phyloP scores from a whole-genome alignment of 2,888 invertebrate species.

The Leucoma salicis region DNA sequence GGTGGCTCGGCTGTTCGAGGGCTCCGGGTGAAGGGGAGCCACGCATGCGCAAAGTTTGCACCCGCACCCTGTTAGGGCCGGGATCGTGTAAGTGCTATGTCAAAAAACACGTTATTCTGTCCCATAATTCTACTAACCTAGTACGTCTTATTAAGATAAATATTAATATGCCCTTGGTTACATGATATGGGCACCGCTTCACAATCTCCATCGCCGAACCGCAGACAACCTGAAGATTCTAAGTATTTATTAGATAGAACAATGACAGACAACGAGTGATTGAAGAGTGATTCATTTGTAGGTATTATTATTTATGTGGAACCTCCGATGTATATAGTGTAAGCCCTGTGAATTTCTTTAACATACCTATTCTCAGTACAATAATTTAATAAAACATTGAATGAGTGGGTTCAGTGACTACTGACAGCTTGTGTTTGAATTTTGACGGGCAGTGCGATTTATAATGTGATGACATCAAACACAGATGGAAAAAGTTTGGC shows the following conservation, averaged over 20 bases:
- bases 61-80: slow-evolving; percentile 76
- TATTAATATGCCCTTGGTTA: slow-evolving; percentile 53
- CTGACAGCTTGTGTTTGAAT: slow-evolving; percentile 18
- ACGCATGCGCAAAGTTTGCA: slow-evolving; percentile 67
- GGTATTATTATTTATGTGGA: slow-evolving; percentile 41
- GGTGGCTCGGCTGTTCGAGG: slow-evolving; percentile 62
- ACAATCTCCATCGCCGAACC: slow-evolving; percentile 9
- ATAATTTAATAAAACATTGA: slow-evolving; percentile 17
- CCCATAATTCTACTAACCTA: slow-evolving; percentile 77
- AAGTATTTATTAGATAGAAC: slow-evolving; percentile 41
- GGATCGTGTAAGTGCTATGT: slow-evolving; percentile 72
- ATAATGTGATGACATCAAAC: slow-evolving; percentile 78
- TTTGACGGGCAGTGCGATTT: slow-evolving; percentile 38
- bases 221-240: slow-evolving; percentile 15
- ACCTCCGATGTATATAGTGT: slow-evolving; percentile 34
- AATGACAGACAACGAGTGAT: slow-evolving; percentile 68
- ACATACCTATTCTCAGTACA: slow-evolving; percentile 4
- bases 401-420: slow-evolving; percentile 17
- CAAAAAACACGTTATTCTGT: slow-evolving; percentile 80
- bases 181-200: slow-evolving; percentile 28
- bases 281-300: slow-evolving; percentile 51
- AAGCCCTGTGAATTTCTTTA: slow-evolving; percentile 17
- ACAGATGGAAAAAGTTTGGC: slow-evolving; percentile 82
- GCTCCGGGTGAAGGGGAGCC: slow-evolving; percentile 66
- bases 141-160: slow-evolving; percentile 68